Evolutionary conservation across 2,888 invertebrate species (phyloP).

Genomic region (Thymelicus acteon): DNA sequence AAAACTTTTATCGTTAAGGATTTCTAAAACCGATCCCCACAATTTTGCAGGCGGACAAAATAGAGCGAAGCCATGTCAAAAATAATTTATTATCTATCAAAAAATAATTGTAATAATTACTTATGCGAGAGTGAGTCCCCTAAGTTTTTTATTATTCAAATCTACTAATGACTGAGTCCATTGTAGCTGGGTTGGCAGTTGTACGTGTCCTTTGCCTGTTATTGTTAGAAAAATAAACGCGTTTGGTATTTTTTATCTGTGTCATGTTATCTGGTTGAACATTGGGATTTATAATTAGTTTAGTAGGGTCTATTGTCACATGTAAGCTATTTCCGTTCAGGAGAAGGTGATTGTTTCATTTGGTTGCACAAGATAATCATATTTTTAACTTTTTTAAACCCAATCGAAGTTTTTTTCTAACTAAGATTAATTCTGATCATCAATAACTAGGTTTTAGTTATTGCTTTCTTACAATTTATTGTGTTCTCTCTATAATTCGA

Average conservation of each 20-base stretch:
- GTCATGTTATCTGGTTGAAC: conserved; percentile 21
- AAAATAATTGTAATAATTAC: conserved; percentile 82
- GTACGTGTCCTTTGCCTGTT: conserved; percentile 49
- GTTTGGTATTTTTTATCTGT: conserved; percentile 28
- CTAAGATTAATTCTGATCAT: too few relatives aligned
- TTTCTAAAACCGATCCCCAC: conserved; percentile 14
- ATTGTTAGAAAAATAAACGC: conserved; percentile 27
- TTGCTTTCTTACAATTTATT: too few relatives aligned
- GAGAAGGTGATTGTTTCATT: neutral
- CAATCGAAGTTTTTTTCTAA: too few relatives aligned
- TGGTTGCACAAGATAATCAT: too few relatives aligned
- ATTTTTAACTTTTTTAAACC: too few relatives aligned
- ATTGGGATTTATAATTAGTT: conserved; percentile 10
- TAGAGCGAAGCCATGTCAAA: conserved; percentile 52
- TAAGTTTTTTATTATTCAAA: conserved; percentile 77
- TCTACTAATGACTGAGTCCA: conserved; percentile 71
- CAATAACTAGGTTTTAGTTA: too few relatives aligned
- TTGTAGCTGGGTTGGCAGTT: conserved; percentile 61
- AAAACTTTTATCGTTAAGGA: conserved; percentile 18
- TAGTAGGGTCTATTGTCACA: conserved; percentile 8
- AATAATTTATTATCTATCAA: conserved; percentile 81
- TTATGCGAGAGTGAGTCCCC: conserved; percentile 69
- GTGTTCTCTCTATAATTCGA: too few relatives aligned
- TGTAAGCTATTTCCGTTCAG: neutral
- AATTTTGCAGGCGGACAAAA: conserved; percentile 20